phyloP scores from a whole-genome alignment of 2,797 vertebrate genomes.

The Agapornis canus region DNA sequence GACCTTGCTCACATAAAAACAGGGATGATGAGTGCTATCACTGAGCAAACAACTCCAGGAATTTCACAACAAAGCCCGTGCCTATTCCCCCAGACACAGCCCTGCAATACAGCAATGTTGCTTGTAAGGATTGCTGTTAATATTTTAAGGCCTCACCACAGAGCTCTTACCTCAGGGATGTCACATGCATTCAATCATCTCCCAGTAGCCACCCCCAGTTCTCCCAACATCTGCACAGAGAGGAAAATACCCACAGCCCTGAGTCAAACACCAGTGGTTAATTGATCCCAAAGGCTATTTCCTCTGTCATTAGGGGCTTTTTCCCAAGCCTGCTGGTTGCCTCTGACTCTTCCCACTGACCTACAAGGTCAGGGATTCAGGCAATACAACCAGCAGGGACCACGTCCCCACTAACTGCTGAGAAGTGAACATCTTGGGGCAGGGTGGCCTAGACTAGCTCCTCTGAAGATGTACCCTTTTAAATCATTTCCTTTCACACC shows the following conservation, averaged over 20 bases:
- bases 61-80: not conserved
- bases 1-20: not conserved
- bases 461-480: not conserved
- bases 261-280: constrained; percentile 24
- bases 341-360: not conserved
- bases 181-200: constrained; percentile 47
- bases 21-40: not conserved
- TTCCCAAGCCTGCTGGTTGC: constrained; percentile 37
- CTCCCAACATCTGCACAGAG: constrained; percentile 59
- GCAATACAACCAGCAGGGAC: not conserved
- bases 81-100: not conserved
- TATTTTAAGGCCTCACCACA: not conserved
- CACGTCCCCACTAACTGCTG: not conserved
- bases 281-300: not conserved
- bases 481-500: not conserved
- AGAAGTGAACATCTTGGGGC: not conserved
- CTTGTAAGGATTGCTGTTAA: not conserved
- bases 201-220: constrained; percentile 57
- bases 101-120: not conserved
- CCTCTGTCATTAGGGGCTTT: not conserved
- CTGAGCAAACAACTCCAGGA: not conserved
- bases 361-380: not conserved
- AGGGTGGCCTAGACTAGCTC: not conserved
- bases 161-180: constrained; percentile 23
- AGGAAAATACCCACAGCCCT: constrained; percentile 32